Base-by-base conservation (phyloP, 2,888 invertebrate species). In the Dynastes grantii region DNA sequence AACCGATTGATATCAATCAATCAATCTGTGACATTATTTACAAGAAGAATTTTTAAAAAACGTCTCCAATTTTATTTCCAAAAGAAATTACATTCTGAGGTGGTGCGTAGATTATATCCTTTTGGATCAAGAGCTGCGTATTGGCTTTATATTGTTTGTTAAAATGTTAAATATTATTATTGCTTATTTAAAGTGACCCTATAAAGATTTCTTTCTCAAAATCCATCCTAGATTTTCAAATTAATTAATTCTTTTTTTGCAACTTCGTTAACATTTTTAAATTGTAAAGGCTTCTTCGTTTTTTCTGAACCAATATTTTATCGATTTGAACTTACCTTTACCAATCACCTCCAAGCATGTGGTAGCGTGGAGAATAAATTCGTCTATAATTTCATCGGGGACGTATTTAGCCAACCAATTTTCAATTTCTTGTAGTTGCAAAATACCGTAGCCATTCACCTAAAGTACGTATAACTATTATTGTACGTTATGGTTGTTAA, bases 391-490 rank as follows among this genome's bases (percentile, higher is more conserved):
- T 27, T 83, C 80, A 45, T 84, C 83, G 22, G 84, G 82, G 5
- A 86, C 83, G 76, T 86, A 84, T 22, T 83, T 83, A 75, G 84
- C 84, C 27, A 86, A 81, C 87, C 87, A 87, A 13, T 84, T 81
- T 63, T 84, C 82, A 22, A 85, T 84, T 80, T 81, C 82, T 9
- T 84, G 83, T 55, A 82, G 81, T 16, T 83, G 83, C 9, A 87
- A 85, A 76, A 83, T 84, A 61, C 83, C 84, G 49, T 84, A 83
- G 9, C 80, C 80, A 67, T 85, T 85, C 13, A 86, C 65, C 87
- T 87, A 77, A 76, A 84, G 73, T 63, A n/a, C 22, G 32, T 58
- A 37, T 61, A n/a, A n/a, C 8, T 67, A 65, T 65, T 53, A 70
- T 9, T 51, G 58, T 9, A 40, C 4, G 9, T 63, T 22, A 27